Evolutionary conservation across 1,140 invertebrate genomes (phyloP).

Genomic region (Caenorhabditis remanei): DNA sequence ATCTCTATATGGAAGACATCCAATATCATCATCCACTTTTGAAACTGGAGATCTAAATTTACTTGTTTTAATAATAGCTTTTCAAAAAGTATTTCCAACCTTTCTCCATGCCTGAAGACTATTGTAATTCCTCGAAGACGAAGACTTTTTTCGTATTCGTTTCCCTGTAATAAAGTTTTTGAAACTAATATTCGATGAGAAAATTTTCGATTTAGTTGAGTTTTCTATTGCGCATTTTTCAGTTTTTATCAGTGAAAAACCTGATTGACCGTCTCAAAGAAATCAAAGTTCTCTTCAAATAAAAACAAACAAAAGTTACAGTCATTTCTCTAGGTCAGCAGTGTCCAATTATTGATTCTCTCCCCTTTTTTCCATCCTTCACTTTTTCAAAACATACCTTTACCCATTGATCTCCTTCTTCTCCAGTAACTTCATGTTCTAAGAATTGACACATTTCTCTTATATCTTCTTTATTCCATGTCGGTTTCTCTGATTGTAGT

Average conservation of each 20-base stretch:
- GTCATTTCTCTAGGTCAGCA: neutral
- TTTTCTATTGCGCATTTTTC: no score
- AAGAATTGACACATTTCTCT: constrained; percentile 40
- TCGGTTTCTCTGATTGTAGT: neutral
- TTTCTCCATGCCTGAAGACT: constrained; percentile 59
- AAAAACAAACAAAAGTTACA: no score
- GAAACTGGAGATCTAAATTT: constrained; percentile 29
- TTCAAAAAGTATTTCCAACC: neutral
- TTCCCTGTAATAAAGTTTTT: constrained; percentile 24
- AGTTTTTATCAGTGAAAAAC: no score
- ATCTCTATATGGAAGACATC: constrained; percentile 56
- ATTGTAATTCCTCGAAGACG: constrained; percentile 52
- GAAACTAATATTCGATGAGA: neutral
- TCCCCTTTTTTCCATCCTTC: neutral
- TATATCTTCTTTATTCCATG: constrained; percentile 30
- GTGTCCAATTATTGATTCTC: neutral
- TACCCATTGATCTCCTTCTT: constrained; percentile 41
- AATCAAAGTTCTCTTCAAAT: no score
- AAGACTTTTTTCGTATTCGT: constrained; percentile 30
- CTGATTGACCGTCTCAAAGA: no score
- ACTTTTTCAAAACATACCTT: neutral
- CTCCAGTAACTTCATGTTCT: constrained; percentile 30
- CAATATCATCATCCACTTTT: constrained; percentile 32
- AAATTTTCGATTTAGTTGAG: neutral
- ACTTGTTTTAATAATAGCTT: neutral